Conservation (phyloP, 2,888 invertebrate species). For the Polia nebulosa region DNA sequence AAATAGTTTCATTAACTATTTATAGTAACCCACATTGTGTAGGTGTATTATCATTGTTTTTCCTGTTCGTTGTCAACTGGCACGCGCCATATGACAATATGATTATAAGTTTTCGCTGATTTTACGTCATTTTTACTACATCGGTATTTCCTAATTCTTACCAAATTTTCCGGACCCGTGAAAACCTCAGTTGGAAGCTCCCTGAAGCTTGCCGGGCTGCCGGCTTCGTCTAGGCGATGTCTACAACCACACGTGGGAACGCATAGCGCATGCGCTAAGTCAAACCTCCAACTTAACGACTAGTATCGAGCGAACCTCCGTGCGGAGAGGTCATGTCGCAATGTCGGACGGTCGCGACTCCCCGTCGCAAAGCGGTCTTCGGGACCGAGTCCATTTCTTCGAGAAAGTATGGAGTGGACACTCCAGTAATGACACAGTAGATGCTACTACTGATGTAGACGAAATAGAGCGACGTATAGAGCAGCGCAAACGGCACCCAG, state of each 20-base stretch:
- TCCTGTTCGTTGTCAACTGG: constrained; percentile 37
- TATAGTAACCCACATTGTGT: constrained; percentile 25
- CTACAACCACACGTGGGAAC: constrained; percentile 79
- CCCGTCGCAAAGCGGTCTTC: constrained; percentile 91
- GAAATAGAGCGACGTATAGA: constrained; percentile 92
- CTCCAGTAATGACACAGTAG: constrained; percentile 82
- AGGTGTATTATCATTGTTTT: constrained; percentile 19
- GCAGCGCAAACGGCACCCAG: constrained; percentile 89
- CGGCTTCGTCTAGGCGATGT: constrained; percentile 80
- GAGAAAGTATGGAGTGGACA: constrained; percentile 94
- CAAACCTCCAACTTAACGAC: constrained; percentile 72
- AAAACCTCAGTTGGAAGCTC: constrained; percentile 60
- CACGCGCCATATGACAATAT: not conserved
- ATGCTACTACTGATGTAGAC: constrained; percentile 89
- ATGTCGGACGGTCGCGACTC: constrained; percentile 90
- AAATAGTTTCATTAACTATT: constrained; percentile 42
- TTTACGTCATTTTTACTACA: not conserved
- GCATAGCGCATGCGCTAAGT: constrained; percentile 80
- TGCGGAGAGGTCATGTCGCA: constrained; percentile 87
- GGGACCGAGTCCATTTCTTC: constrained; percentile 95
- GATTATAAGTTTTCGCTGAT: constrained; percentile 2
- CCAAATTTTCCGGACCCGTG: constrained; percentile 39
- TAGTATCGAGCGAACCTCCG: constrained; percentile 90
- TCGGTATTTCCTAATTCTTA: constrained; percentile 27
- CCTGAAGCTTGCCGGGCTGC: constrained; percentile 67